Percentiles rank a stretch among this genome's conserved stretches.
Conservation (phyloP, 2,113 vertebrate species). For the Agelaius phoeniceus region DNA sequence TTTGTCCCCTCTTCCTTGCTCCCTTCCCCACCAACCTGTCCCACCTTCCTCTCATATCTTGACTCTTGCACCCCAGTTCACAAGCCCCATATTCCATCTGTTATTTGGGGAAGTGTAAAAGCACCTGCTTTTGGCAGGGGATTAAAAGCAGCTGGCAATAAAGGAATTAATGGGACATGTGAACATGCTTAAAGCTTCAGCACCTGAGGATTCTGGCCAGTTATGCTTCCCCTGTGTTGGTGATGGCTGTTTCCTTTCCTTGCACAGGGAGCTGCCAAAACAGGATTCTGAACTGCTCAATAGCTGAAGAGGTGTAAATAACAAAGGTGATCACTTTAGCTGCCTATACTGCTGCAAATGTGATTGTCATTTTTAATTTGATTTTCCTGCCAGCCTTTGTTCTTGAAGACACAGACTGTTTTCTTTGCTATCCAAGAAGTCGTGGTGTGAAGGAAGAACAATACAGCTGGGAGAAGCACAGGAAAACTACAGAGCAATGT, state of each 20-base stretch:
- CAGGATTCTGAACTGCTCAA: not conserved
- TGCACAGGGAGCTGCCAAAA: not conserved
- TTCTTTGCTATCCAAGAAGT: not conserved
- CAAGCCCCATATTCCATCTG: not conserved
- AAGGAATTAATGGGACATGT: not conserved
- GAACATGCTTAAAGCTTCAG: slow-evolving; percentile 4
- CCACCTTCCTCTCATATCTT: not conserved
- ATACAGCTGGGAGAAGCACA: not conserved
- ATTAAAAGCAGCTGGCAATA: slow-evolving; percentile 7
- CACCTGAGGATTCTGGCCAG: not conserved
- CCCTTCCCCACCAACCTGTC: not conserved
- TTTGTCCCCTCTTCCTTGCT: not conserved
- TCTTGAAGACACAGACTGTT: not conserved
- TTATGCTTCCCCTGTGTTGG: not conserved
- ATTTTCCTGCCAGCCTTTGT: not conserved
- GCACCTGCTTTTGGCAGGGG: slow-evolving; percentile 16
- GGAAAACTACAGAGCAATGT: not conserved
- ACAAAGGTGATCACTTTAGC: not conserved
- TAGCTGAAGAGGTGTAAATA: not conserved
- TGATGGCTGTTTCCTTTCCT: not conserved
- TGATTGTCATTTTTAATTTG: not conserved
- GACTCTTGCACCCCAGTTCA: not conserved
- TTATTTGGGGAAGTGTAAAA: not conserved
- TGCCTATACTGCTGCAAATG: not conserved
- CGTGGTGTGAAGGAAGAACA: not conserved